Evolutionary conservation across 2,113 vertebrate species (phyloP), one percentile per base, ranked within the genome.

Genomic region (Podarcis raffonei): DNA sequence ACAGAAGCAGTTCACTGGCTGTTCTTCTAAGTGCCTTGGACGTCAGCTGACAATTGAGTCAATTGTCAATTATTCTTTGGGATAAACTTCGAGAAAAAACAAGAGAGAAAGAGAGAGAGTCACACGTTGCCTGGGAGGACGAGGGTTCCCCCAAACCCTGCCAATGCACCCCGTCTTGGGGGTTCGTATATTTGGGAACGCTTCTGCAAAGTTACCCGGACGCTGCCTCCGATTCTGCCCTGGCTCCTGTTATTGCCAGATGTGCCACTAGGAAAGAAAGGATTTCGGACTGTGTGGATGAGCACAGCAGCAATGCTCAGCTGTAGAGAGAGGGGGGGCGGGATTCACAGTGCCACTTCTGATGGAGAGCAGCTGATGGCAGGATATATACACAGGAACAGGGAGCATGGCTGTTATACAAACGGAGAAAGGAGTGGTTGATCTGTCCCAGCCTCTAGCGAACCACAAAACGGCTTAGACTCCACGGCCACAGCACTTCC

Each of bases 11-110:
- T 23, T 35, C 57, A 23, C 79, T 16, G 1, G 59, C n/a, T 6
- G n/a, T 5, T 8, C 3, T 5, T 11, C 20, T n/a, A 35, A 30
- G 4, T 2, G 37, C 32, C 59, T 66, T n/a, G 11, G 81, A 15
- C 16, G 7, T 59, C 4, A 12, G 7, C 18, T 12, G 80, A n/a
- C n/a, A n/a, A n/a, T n/a, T n/a, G 5, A 11, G n/a, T n/a, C 11
- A 81, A 88, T 83, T 83, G 81, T 77, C 87, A 42, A n/a, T 0
- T 23, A 11, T 20, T 83, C 81, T 83, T 88, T 88, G 87, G 81
- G 71, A 88, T 77, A 11, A 66, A 76, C 57, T 4, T 18, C 8
- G 0, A 37, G 74, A 15, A 22, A 32, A 32, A 48, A 48, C 42
- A 3, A 18, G 59, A 18, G 59, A 62, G 59, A 62, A 48, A 48